A percentile compares a stretch with the other conserved stretches of the same genome.
phyloP scores from a whole-genome alignment of 2,888 invertebrate genomes.

The Mactromeris polynyma region DNA sequence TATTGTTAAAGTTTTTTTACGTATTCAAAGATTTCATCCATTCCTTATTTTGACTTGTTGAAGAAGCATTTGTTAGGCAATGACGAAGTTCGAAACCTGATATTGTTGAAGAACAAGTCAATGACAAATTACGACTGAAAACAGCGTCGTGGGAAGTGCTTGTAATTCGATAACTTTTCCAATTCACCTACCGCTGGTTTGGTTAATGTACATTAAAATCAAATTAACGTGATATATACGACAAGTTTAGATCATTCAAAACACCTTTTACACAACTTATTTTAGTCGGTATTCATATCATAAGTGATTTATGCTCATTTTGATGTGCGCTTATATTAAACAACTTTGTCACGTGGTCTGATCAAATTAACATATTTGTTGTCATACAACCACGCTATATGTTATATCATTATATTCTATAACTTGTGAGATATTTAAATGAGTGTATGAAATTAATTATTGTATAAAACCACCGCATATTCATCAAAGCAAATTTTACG shows the following conservation, averaged over 20 bases:
- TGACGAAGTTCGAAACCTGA: not conserved
- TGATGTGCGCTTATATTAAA: constrained; percentile 15
- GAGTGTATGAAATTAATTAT: not conserved
- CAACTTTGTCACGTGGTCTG: not conserved
- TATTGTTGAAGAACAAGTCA: not conserved
- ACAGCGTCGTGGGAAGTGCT: constrained; percentile 46
- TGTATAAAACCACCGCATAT: not conserved
- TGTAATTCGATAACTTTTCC: constrained; percentile 50
- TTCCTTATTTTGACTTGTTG: no score
- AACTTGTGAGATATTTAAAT: not conserved
- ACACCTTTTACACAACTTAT: constrained; percentile 31
- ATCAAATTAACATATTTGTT: not conserved
- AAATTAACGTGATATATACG: constrained; percentile 65
- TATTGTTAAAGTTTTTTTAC: no score
- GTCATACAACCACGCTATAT: not conserved
- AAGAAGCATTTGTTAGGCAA: not conserved
- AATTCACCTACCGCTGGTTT: constrained; percentile 62
- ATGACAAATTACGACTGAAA: not conserved
- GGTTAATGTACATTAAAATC: constrained; percentile 70
- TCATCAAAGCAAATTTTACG: not conserved
- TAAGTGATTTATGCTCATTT: constrained; percentile 38
- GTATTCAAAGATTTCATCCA: no score
- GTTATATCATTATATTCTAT: not conserved
- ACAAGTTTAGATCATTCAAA: constrained; percentile 48
- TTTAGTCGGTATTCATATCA: constrained; percentile 41